Conservation (phyloP, 2,797 vertebrate genomes). For the Bucorvus abyssinicus region DNA sequence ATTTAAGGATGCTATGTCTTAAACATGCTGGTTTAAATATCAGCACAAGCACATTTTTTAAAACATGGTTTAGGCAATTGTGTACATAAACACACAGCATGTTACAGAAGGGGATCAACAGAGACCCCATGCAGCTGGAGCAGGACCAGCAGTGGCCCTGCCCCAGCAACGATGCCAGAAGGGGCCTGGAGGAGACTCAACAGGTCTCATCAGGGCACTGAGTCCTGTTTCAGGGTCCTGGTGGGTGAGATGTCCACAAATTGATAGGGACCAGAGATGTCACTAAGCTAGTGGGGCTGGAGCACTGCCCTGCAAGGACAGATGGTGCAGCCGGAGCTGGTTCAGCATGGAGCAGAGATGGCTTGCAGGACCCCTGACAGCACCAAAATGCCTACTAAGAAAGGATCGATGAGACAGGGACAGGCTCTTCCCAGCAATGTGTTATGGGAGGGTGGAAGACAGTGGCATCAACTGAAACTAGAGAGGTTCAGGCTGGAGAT, state of each 20-base stretch:
- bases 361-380: neutral
- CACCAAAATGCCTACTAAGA: neutral
- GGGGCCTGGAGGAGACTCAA: neutral
- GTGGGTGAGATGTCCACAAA: neutral
- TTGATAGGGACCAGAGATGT: neutral
- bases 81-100: neutral
- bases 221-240: neutral
- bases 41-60: neutral
- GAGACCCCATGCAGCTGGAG: neutral
- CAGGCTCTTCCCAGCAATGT: no score
- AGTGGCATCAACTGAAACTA: neutral
- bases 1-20: neutral
- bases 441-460: rapidly evolving
- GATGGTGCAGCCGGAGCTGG: neutral
- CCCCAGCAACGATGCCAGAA: neutral
- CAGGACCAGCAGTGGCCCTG: neutral
- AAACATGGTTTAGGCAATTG: neutral
- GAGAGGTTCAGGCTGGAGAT: neutral
- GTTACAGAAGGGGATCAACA: neutral
- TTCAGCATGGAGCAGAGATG: neutral
- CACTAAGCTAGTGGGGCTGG: neutral
- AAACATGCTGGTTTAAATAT: neutral
- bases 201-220: neutral
- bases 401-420: rapidly evolving
- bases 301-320: neutral